Evolutionary conservation across 64 coral and sea anemone species (phyloP).

Genomic region (Astreopora myriophthalma): DNA sequence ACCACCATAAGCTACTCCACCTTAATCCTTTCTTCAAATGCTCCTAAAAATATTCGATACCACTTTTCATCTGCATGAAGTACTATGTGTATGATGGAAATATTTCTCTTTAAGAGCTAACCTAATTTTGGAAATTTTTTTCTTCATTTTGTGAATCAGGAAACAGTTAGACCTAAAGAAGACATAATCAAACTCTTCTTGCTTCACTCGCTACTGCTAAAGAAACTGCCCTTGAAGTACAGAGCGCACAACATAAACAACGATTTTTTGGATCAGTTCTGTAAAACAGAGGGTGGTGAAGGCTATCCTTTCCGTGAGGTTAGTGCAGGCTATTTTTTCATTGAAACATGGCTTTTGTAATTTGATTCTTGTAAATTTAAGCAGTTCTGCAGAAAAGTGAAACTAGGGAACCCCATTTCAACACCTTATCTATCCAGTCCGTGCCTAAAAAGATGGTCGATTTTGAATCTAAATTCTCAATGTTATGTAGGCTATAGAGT

Average conservation of each 20-base stretch:
- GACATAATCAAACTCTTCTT: conserved; percentile 29
- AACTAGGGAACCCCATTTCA: too few species aligned
- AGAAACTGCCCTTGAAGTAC: conserved; percentile 32
- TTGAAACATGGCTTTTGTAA: not conserved
- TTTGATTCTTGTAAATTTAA: not conserved
- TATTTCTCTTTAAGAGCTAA: too few species aligned
- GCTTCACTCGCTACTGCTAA: conserved; percentile 43
- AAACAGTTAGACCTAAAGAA: not conserved
- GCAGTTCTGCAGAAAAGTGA: too few species aligned
- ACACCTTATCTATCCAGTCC: too few species aligned
- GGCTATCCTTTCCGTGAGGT: conserved; percentile 10
- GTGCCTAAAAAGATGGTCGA: too few species aligned
- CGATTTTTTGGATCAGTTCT: not conserved
- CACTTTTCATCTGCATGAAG: not conserved
- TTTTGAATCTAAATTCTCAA: too few species aligned
- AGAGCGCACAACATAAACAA: conserved; percentile 27
- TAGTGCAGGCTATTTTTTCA: too few species aligned
- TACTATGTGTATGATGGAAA: not conserved
- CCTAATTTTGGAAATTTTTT: not conserved
- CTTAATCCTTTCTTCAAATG: too few species aligned
- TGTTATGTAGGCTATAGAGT: too few species aligned
- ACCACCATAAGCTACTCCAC: too few species aligned
- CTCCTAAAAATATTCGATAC: too few species aligned
- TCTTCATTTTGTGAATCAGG: not conserved
- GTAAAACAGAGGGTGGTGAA: not conserved